A percentile compares a stretch with the other conserved stretches of the same genome.
These are phyloP conservation scores for Philotrypesis tridentata DNA, from an alignment of 1,140 invertebrate species.

Conservation along the genomic window DNA sequence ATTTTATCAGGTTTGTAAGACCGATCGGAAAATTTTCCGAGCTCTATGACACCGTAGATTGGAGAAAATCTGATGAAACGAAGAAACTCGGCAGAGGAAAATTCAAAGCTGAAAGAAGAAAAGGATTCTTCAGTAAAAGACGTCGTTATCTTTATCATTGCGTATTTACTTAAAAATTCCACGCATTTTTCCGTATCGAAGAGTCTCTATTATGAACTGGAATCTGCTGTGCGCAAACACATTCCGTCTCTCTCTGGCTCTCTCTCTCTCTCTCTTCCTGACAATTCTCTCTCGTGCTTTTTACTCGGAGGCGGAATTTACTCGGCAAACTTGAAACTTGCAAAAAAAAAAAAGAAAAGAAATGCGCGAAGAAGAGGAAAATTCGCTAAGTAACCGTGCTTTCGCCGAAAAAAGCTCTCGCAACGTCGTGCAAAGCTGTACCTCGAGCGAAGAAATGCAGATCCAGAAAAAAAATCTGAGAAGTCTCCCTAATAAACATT, in stretches of 20 bases:
- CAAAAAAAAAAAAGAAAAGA: not conserved
- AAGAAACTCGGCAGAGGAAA: not conserved
- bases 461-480: too few species aligned
- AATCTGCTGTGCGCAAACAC: not conserved
- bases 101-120: not conserved
- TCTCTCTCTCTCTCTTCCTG: not conserved
- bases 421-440: not conserved
- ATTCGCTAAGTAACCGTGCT: too few species aligned
- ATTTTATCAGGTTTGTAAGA: too few species aligned
- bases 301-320: not conserved
- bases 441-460: not conserved
- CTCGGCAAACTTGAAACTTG: not conserved
- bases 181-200: not conserved
- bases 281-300: not conserved
- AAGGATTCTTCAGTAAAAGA: not conserved
- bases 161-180: not conserved
- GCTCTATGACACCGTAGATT: too few species aligned
- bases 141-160: not conserved
- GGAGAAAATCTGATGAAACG: not conserved
- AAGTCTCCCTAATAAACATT: not conserved
- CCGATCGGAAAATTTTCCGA: too few species aligned
- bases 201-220: not conserved
- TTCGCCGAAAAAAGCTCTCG: too few species aligned
- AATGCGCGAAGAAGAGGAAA: too few species aligned
- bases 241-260: not conserved